Base-by-base conservation (phyloP, 2,797 vertebrate species). In the Lacerta viridis region DNA sequence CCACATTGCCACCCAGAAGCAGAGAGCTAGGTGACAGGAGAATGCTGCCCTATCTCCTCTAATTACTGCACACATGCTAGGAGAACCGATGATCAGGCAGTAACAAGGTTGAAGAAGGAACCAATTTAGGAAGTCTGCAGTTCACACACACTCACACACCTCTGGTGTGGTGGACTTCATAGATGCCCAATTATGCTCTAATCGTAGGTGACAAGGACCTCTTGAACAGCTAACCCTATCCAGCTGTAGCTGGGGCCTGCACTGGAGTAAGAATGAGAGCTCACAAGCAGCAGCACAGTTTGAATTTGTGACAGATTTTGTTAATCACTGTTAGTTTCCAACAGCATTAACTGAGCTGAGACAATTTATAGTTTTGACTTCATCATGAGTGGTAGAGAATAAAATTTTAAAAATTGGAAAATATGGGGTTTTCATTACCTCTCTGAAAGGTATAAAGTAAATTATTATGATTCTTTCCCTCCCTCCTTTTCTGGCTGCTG, bases 321-420 rank as follows among this genome's bases (percentile, higher is more conserved):
- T 36, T 84, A 41, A 75, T 59, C 20, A 84, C 61, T 61, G 36
- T 36, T 84, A 15, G 3, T 46, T 74, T 74, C 11, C 20, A 55
- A n/a, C 39, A 20, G 11, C 13, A 18, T 25, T 23, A 59, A 61
- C 41, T 82, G 80, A 69, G 36, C 25, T 76, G 33, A 64, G 8
- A 25, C 33, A 36, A 43, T 76, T 76, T 64, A 36, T 61, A 11
- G 59, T 59, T 74, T 75, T 61, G 27, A 17, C 17, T 82, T 43
- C 75, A 33, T 25, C n/a, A 59, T 84, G 27, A 87, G 74, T 74
- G n/a, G 33, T 59, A 59, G 69, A 39, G 69, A 71, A 75, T 61
- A 64, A 81, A 20, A 29, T 55, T 55, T 55, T 0, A 55, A 55
- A 55, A 55, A 55, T 55, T 78, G 23, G 8, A 5, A n/a, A 46